Evolutionary conservation across 2,113 vertebrate species (phyloP).

Genomic region (Malurus cyaneus): DNA sequence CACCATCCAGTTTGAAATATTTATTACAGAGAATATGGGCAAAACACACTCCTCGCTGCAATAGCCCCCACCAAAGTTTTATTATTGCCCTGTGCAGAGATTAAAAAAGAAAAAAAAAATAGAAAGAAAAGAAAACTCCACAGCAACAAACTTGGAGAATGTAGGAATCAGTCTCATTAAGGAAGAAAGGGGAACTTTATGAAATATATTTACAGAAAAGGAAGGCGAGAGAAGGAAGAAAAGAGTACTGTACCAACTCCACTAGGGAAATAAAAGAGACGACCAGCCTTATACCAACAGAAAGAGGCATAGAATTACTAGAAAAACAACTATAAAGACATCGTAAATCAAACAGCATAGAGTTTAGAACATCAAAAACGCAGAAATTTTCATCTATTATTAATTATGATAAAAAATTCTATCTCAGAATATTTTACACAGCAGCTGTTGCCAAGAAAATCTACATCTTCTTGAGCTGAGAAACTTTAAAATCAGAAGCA

Average conservation of each 20-base stretch:
- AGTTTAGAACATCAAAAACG: constrained; percentile 83
- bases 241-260: constrained; percentile 33
- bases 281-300: constrained; percentile 65
- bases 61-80: neutral
- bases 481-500: constrained; percentile 71
- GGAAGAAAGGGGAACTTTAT: constrained; percentile 45
- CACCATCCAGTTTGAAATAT: constrained; percentile 7
- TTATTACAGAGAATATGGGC: neutral
- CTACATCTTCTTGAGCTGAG: constrained; percentile 73
- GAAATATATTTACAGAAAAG: constrained; percentile 59
- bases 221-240: constrained; percentile 23
- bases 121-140: neutral
- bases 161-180: constrained; percentile 44
- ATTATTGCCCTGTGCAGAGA: neutral
- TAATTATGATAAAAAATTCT: constrained; percentile 86
- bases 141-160: neutral
- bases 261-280: constrained; percentile 64
- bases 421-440: constrained; percentile 84
- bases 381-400: constrained; percentile 86
- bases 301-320: constrained; percentile 71
- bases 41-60: neutral
- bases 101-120: neutral
- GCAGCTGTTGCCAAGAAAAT: constrained; percentile 76
- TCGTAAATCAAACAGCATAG: constrained; percentile 82
- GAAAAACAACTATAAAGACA: constrained; percentile 83